Evolutionary conservation across 2,797 vertebrate species (phyloP).

Genomic region (Lophius americanus): DNA sequence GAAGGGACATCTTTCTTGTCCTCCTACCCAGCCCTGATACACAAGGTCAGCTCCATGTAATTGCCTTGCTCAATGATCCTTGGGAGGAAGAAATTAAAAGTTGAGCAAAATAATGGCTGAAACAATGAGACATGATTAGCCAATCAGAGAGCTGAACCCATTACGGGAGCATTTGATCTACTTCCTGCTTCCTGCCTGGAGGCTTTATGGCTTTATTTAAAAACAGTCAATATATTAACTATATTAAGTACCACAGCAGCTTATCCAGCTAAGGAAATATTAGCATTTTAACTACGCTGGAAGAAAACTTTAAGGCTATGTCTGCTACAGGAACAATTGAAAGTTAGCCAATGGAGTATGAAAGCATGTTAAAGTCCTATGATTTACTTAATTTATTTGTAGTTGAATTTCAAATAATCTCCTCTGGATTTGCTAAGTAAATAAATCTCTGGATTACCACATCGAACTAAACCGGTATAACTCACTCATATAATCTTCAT

Average conservation of each 20-base stretch:
- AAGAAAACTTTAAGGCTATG: slow-evolving; percentile 36
- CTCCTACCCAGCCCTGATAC: slow-evolving; percentile 79
- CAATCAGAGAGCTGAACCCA: slow-evolving; percentile 82
- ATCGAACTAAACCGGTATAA: neutral
- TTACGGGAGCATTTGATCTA: slow-evolving; percentile 58
- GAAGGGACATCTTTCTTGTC: slow-evolving; percentile 65
- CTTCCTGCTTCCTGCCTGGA: slow-evolving; percentile 59
- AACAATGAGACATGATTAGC: slow-evolving; percentile 92
- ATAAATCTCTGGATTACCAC: neutral
- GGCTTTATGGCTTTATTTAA: slow-evolving; percentile 66
- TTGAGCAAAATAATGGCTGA: slow-evolving; percentile 93
- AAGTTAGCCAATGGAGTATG: neutral
- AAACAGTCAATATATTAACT: slow-evolving; percentile 65
- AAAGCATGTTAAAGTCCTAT: neutral
- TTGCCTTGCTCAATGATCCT: slow-evolving; percentile 96
- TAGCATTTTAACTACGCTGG: slow-evolving; percentile 52
- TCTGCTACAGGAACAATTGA: slow-evolving; percentile 21
- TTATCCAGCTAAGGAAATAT: slow-evolving; percentile 69
- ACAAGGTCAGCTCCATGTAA: slow-evolving; percentile 94
- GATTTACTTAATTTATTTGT: neutral
- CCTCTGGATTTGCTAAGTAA: neutral
- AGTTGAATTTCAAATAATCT: neutral
- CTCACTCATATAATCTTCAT: no score
- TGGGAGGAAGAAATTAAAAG: slow-evolving; percentile 96
- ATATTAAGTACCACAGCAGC: slow-evolving; percentile 55